phyloP scores from a whole-genome alignment of 2,888 invertebrate species.

The Euproctis similis region DNA sequence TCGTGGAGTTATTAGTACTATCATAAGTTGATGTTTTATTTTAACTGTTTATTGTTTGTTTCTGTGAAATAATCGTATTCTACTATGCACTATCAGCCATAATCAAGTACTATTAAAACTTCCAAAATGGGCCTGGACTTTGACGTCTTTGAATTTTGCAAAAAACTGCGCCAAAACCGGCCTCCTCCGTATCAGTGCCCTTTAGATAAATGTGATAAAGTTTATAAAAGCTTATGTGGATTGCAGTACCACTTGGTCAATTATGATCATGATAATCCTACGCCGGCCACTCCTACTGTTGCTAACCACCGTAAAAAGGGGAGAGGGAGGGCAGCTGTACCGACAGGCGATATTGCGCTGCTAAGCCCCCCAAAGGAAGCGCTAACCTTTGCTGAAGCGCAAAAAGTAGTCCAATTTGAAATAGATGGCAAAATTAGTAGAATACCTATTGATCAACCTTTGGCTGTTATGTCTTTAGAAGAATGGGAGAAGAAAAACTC shows the following conservation, averaged over 20 bases:
- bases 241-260: conserved; percentile 90
- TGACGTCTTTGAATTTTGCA: conserved; percentile 90
- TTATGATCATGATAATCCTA: conserved; percentile 88
- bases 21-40: no score
- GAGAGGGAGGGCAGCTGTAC: conserved; percentile 74
- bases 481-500: conserved; percentile 75
- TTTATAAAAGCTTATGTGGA: conserved; percentile 90
- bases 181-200: conserved; percentile 92
- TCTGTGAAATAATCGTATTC: no score
- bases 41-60: no score
- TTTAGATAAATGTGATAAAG: conserved; percentile 87
- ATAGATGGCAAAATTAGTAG: conserved; percentile 86
- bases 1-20: no score
- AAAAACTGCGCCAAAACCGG: conserved; percentile 86
- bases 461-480: conserved; percentile 82
- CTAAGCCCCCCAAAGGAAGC: conserved; percentile 79
- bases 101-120: conserved; percentile 11
- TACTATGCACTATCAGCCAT: no score
- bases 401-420: conserved; percentile 90
- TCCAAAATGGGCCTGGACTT: conserved; percentile 86
- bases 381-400: conserved; percentile 88
- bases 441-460: conserved; percentile 77
- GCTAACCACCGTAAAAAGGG: conserved; percentile 80
- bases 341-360: conserved; percentile 71
- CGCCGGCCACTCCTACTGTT: conserved; percentile 77